phyloP scores from a whole-genome alignment of 2,888 invertebrate species.

The Watsonalla cultraria region DNA sequence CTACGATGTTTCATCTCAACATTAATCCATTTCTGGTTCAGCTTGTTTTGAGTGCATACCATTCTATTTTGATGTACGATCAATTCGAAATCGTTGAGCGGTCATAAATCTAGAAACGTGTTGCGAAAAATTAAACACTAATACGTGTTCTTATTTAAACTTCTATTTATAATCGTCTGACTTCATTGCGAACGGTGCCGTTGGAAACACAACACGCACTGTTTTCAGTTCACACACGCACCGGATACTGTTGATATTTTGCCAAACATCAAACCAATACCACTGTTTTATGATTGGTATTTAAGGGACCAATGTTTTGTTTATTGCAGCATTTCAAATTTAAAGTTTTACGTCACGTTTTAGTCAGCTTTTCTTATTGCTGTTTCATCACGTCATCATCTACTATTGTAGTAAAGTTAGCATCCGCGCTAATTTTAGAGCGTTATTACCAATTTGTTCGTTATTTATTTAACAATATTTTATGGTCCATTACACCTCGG shows the following conservation, averaged over 20 bases:
- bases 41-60: too few relatives aligned
- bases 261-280: conserved; percentile 28
- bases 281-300: conserved; percentile 5
- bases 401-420: not conserved
- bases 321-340: not conserved
- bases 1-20: too few relatives aligned
- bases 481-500: too few relatives aligned
- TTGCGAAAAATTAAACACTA: conserved; percentile 46
- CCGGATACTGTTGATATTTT: conserved; percentile 35
- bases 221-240: conserved; percentile 36
- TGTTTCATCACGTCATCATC: not conserved
- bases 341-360: not conserved
- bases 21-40: too few relatives aligned
- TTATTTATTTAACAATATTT: too few relatives aligned
- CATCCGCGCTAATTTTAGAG: too few relatives aligned
- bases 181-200: conserved; percentile 44
- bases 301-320: not conserved
- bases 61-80: not conserved
- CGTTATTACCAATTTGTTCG: not conserved
- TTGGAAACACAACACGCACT: conserved; percentile 36
- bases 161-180: conserved; percentile 65
- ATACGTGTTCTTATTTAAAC: conserved; percentile 44
- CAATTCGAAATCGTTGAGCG: conserved; percentile 7
- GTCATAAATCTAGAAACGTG: conserved; percentile 44
- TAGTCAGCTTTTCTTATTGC: not conserved